phyloP scores from a whole-genome alignment of 2,888 invertebrate genomes.

The Microplitis manilae region DNA sequence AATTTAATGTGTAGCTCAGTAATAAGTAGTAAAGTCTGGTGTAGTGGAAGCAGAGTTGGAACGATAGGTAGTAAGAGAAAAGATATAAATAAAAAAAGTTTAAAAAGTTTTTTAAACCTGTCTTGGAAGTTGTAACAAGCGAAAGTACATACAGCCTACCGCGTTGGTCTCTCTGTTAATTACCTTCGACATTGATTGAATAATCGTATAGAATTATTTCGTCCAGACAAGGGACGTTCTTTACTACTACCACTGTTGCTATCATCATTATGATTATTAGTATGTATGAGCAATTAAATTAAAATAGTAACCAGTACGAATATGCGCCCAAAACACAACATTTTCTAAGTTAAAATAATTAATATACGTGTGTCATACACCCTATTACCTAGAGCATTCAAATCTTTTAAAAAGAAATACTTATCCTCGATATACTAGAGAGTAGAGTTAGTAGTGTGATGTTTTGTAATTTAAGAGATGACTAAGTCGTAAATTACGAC shows the following conservation, averaged over 20 bases:
- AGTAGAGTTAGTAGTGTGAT: conserved; percentile 23
- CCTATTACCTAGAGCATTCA: conserved; percentile 2
- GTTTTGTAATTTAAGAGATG: conserved; percentile 57
- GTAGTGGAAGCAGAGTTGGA: conserved; percentile 8
- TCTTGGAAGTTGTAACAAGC: conserved; percentile 35
- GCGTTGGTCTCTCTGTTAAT: conserved; percentile 35
- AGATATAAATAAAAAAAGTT: conserved; percentile 19
- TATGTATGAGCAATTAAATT: conserved; percentile 1
- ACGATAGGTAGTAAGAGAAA: conserved; percentile 11
- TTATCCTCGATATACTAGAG: neutral
- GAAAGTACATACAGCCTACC: conserved; percentile 34
- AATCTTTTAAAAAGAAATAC: conserved; percentile 11
- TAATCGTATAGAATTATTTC: conserved; percentile 56
- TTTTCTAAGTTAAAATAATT: neutral
- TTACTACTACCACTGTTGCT: conserved; percentile 5
- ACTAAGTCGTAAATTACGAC: conserved; percentile 33
- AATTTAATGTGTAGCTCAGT: neutral
- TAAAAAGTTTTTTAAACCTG: conserved; percentile 27
- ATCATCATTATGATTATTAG: neutral
- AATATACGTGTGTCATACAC: neutral
- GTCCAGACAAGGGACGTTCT: conserved; percentile 30
- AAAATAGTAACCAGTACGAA: neutral
- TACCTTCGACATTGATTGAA: conserved; percentile 46
- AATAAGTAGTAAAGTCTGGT: conserved; percentile 26
- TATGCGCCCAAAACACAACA: neutral